These are phyloP conservation scores for Ecdyonurus torrentis DNA, from an alignment of 2,888 invertebrate genomes.

Conservation along the genomic window DNA sequence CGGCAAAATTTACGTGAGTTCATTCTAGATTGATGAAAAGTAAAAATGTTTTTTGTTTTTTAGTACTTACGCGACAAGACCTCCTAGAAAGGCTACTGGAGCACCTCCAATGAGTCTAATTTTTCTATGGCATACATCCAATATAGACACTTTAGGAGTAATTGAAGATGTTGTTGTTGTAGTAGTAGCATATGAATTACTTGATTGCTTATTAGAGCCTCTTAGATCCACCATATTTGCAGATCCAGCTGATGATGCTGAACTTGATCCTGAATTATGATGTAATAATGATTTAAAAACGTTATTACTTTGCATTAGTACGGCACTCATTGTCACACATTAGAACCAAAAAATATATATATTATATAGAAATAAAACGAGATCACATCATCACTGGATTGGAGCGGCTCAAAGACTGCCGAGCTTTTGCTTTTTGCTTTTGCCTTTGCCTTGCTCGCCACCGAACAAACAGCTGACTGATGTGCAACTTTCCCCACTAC, in stretches of 20 bases:
- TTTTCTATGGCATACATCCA: slow-evolving; percentile 56
- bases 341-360: too few relatives aligned
- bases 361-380: too few relatives aligned
- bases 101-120: slow-evolving; percentile 50
- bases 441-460: not conserved
- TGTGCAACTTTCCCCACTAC: not conserved
- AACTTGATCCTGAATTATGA: slow-evolving; percentile 14
- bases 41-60: too few relatives aligned
- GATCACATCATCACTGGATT: too few relatives aligned
- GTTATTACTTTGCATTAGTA: not conserved
- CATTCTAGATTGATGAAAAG: too few relatives aligned
- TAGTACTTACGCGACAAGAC: slow-evolving; percentile 52
- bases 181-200: not conserved
- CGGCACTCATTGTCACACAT: not conserved
- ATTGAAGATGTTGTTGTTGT: slow-evolving; percentile 4
- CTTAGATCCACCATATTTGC: not conserved
- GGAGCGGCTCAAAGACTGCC: too few relatives aligned
- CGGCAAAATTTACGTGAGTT: too few relatives aligned
- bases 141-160: slow-evolving; percentile 41
- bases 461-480: not conserved
- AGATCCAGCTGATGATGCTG: slow-evolving; percentile 17
- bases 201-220: not conserved
- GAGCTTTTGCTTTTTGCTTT: not conserved
- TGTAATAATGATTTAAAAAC: not conserved
- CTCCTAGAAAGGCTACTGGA: slow-evolving; percentile 46